phyloP scores from a whole-genome alignment of 2,888 invertebrate genomes.

The Polyploca ridens region DNA sequence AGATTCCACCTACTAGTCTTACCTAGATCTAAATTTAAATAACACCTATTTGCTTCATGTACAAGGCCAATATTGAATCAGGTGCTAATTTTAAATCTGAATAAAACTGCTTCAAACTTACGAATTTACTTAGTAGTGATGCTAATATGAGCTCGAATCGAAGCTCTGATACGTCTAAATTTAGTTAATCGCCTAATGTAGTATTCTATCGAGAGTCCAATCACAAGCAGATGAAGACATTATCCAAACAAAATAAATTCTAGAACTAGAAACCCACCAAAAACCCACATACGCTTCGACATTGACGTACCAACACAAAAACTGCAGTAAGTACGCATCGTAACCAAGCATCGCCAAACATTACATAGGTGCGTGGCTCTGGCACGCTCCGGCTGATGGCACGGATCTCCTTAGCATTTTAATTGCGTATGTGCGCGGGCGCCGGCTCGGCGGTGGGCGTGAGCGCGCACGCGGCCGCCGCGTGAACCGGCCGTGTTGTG shows the following conservation, averaged over 20 bases:
- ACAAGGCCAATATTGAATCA: background rate
- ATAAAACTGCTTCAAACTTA: background rate
- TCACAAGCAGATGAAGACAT: background rate
- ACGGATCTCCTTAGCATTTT: constrained; percentile 14
- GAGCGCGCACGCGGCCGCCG: constrained; percentile 32
- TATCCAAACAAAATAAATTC: background rate
- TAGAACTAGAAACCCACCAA: background rate
- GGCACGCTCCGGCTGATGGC: constrained; percentile 3
- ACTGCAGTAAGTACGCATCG: constrained; percentile 3
- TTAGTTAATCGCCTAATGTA: too few relatives aligned
- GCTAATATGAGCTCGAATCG: too few relatives aligned
- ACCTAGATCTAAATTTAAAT: background rate
- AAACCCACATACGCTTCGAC: background rate
- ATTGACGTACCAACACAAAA: background rate
- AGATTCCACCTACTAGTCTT: background rate
- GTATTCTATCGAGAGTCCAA: background rate
- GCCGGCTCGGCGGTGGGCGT: constrained; percentile 21
- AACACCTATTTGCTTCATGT: background rate
- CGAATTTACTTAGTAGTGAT: too few relatives aligned
- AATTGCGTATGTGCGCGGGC: constrained; percentile 33
- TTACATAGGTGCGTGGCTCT: constrained; percentile 5
- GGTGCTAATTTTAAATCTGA: background rate
- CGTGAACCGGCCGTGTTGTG: constrained; percentile 32
- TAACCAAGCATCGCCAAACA: background rate
- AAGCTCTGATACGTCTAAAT: too few relatives aligned